Conservation (phyloP, 2,797 vertebrate genomes). For the Loriculus beryllinus region DNA sequence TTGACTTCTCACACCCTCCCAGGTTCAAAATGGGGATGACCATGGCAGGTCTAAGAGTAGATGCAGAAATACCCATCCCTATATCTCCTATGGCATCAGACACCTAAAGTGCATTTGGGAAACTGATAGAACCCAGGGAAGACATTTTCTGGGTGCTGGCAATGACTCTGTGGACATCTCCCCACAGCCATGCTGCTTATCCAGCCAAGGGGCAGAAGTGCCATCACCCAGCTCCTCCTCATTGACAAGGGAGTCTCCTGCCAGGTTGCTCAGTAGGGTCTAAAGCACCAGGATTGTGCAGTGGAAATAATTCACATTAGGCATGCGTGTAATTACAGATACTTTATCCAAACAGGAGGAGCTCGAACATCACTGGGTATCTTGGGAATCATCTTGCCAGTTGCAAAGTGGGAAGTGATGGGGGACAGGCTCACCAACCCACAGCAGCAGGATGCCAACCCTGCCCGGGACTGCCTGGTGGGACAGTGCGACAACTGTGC, state of each 20-base stretch:
- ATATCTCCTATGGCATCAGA: not conserved
- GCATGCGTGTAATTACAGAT: slow-evolving; percentile 56
- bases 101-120: rapidly evolving
- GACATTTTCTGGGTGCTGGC: not conserved
- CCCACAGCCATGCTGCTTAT: not conserved
- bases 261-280: not conserved
- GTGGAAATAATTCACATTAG: slow-evolving; percentile 62
- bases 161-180: not conserved
- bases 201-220: not conserved
- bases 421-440: not conserved
- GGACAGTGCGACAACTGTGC: not conserved
- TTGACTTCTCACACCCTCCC: not conserved
- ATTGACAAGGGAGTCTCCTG: not conserved
- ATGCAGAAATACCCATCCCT: not conserved
- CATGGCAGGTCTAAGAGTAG: not conserved
- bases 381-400: not conserved
- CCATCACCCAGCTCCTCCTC: not conserved
- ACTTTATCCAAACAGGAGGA: slow-evolving; percentile 57
- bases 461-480: not conserved
- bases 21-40: not conserved
- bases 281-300: not conserved
- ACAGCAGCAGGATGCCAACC: rapidly evolving
- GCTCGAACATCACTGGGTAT: slow-evolving; percentile 32
- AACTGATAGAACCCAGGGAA: rapidly evolving
- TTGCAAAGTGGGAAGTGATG: not conserved